phyloP scores from a whole-genome alignment of 2,888 invertebrate species.

The Liopterus haemorrhoidalis region DNA sequence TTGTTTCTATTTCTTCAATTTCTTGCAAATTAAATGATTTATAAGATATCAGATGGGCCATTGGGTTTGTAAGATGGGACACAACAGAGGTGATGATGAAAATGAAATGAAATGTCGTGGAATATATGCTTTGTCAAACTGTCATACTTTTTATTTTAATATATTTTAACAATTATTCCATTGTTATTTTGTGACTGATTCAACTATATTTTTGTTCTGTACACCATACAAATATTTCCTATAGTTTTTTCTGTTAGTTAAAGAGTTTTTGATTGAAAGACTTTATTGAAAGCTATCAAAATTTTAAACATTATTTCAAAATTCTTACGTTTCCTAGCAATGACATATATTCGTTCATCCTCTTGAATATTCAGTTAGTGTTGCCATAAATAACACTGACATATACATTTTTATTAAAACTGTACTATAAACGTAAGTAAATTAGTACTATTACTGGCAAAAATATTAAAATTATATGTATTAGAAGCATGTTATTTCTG shows the following conservation, averaged over 20 bases:
- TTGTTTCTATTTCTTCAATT: slow-evolving; percentile 17
- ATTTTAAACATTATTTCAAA: background rate
- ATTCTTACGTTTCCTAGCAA: background rate
- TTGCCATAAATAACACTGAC: slow-evolving; percentile 18
- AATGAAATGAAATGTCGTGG: too few relatives aligned
- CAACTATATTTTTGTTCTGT: background rate
- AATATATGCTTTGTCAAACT: too few relatives aligned
- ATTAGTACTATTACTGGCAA: slow-evolving; percentile 1
- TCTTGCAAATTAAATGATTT: slow-evolving; percentile 19
- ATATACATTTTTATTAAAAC: slow-evolving; percentile 21
- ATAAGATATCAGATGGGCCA: slow-evolving; percentile 18
- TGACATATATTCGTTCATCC: slow-evolving; percentile 14
- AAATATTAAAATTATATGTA: too few relatives aligned
- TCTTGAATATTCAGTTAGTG: slow-evolving; percentile 22
- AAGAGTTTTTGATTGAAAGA: background rate
- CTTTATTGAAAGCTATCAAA: background rate
- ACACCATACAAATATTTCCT: background rate
- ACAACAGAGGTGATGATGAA: too few relatives aligned
- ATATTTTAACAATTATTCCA: too few relatives aligned
- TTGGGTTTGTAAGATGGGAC: too few relatives aligned
- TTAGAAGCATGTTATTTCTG: too few relatives aligned
- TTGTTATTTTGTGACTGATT: too few relatives aligned
- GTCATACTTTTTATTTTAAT: too few relatives aligned
- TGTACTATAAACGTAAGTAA: slow-evolving; percentile 14
- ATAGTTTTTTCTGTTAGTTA: background rate